Base-by-base conservation (phyloP, 2,113 vertebrate species). In the Penelope pileata region DNA sequence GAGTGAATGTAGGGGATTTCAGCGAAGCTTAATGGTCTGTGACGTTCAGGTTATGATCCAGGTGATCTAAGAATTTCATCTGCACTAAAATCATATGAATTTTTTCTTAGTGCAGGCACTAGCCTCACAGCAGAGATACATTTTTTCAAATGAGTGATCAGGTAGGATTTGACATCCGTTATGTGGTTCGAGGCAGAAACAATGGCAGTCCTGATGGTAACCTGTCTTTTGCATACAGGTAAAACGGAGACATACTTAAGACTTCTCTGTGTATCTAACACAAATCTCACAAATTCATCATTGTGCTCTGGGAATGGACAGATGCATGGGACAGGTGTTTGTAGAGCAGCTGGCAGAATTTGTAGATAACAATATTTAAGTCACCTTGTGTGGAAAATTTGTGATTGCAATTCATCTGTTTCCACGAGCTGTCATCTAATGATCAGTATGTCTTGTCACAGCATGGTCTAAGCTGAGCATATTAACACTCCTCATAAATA, bases 1-100 rank as follows among this genome's bases (percentile, higher is more conserved):
- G 54, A 45, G 64, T 8, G 15, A 40, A 60, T 21, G 3, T 7
- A 0, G n/a, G 72, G 59, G 24, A 27, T 88, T 64, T 48, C 48
- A 26, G 7, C 1, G 83, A 70, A 22, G 54, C 30, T 81, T 80
- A 86, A 93, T 80, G 83, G 36, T 40, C 89, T 77, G 76, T 77
- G 83, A 40, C 63, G 11, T 77, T 24, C 91, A 32, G 4, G 36
- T 53, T 77, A 62, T 9, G 67, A 83, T 68, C 72, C 67, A n/a
- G 85, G 47, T 26, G 85, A 85, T 76, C 2, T 16, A 66, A 38
- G 86, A 62, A 18, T 76, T 90, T 48, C 30, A 76, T 56, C 86
- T n/a, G 47, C 27, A 1, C 82, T 75, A 59, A 75, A 21, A 23
- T 1, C 0, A 0, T 3, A 17, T 45, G 66, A 74, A 5, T 87